Evolutionary conservation across 2,797 vertebrate species (phyloP).

Genomic region (Microctenopoma steveboyesi): DNA sequence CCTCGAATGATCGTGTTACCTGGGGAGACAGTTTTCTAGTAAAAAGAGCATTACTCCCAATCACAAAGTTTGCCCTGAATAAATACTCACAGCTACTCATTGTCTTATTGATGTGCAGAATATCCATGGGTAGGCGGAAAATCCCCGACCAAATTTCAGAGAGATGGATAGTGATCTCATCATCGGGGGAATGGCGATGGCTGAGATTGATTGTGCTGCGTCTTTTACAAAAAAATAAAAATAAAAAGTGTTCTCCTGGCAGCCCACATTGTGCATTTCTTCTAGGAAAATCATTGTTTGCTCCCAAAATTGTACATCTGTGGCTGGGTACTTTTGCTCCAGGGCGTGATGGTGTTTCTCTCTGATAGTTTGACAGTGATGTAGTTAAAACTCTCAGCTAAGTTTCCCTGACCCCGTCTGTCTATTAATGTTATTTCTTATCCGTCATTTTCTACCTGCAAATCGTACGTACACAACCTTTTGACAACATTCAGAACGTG

Average conservation of each 20-base stretch:
- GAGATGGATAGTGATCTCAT: conserved; percentile 65
- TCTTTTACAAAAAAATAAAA: conserved; percentile 35
- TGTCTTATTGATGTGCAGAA: conserved; percentile 53
- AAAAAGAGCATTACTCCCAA: conserved; percentile 21
- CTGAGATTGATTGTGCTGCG: conserved; percentile 58
- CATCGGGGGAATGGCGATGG: conserved; percentile 50
- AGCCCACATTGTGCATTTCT: conserved; percentile 56
- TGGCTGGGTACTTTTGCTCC: conserved; percentile 47
- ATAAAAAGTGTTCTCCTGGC: conserved; percentile 40
- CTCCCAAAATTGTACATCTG: conserved; percentile 62
- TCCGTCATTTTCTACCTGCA: conserved; percentile 9
- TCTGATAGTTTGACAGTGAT: conserved; percentile 49
- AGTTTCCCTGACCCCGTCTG: conserved; percentile 34
- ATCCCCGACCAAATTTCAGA: conserved; percentile 70
- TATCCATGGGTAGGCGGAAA: conserved; percentile 59
- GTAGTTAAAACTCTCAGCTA: conserved; percentile 35
- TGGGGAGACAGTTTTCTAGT: background rate
- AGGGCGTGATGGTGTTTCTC: conserved; percentile 52
- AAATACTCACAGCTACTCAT: conserved; percentile 34
- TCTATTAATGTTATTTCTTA: conserved; percentile 21
- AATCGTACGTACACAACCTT: background rate
- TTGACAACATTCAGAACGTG: background rate
- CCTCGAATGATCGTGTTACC: conserved; percentile 15
- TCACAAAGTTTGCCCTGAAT: conserved; percentile 43
- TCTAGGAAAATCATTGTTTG: conserved; percentile 51